Base-by-base conservation (phyloP, 1,140 invertebrate species). In the Reticulitermes speratus region DNA sequence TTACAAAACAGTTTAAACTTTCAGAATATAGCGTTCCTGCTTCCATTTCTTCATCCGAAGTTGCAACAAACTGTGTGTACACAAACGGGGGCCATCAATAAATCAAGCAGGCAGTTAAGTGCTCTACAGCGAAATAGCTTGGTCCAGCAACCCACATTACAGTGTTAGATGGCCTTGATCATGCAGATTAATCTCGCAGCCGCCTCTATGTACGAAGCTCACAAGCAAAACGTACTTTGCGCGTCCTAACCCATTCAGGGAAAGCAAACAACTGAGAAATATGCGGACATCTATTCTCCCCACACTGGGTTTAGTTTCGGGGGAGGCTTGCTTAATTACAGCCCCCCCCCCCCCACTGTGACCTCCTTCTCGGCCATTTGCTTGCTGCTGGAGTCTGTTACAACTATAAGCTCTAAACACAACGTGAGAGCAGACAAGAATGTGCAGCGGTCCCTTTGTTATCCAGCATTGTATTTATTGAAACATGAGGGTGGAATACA, bases 91-190 rank as follows among this genome's bases (percentile, higher is more conserved):
- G 9, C n/a, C 25, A 11, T 75, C 25, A 30, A 75, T 75, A 75
- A 75, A 75, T 75, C 65, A 75, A 75, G 25, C 25, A 30, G 65
- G 65, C 65, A 30, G 25, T 65, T 65, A 65, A 30, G 65, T 75
- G 65, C 14, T 75, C 65, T 30, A 75, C 25, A 14, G 25, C 7
- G 65, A 8, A 75, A 75, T 14, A 30, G 65, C 52, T 55, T 19
- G n/a, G 65, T 30, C 65, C 65, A 75, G 65, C 65, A 75, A 75
- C 65, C 59, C 65, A 30, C 65, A 75, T n/a, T 75, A 30, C 65
- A 75, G n/a, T 75, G 59, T 65, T 65, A 75, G 65, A 75, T 75
- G 65, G 65, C 65, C 65, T 75, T 75, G 65, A 75, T 75, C 65
- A 75, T 30, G 65, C 65, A 30, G 65, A 75, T 75, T 75, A 75